These are phyloP conservation scores for Amiota minor DNA, from an alignment of 2,888 invertebrate genomes.

Conservation along the genomic window DNA sequence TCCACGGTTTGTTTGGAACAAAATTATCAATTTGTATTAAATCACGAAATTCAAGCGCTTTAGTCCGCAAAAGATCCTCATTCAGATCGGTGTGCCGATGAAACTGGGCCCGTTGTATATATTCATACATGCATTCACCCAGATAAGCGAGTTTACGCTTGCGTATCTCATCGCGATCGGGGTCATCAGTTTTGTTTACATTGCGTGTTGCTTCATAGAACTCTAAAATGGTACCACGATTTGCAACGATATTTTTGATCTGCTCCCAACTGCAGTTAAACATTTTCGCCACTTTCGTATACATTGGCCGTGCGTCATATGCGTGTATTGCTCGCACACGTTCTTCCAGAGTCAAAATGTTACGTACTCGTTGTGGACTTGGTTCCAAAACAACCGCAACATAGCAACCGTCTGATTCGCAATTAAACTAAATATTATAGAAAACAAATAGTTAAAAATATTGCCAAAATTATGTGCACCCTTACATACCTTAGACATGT, in stretches of 20 bases:
- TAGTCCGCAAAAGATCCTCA: constrained; percentile 62
- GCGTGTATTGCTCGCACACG: constrained; percentile 68
- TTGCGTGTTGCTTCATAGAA: constrained; percentile 63
- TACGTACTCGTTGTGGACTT: constrained; percentile 58
- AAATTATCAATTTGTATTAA: constrained; percentile 62
- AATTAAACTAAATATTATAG: too few relatives aligned
- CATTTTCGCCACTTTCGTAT: constrained; percentile 69
- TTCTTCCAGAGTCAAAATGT: constrained; percentile 67
- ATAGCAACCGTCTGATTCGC: not conserved
- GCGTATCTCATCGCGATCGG: constrained; percentile 55
- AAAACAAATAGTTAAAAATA: not conserved
- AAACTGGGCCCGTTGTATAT: constrained; percentile 67
- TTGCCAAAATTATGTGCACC: not conserved
- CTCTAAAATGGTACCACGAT: constrained; percentile 66
- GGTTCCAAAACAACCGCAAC: constrained; percentile 45
- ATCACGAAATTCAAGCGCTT: constrained; percentile 62
- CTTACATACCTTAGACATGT: constrained; percentile 35
- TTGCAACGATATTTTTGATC: constrained; percentile 67
- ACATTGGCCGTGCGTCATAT: constrained; percentile 69
- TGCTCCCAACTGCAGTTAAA: constrained; percentile 72
- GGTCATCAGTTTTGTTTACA: constrained; percentile 42
- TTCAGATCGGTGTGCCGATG: constrained; percentile 59
- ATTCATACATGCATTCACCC: constrained; percentile 69
- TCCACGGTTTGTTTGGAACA: constrained; percentile 63
- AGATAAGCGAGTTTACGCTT: constrained; percentile 64